Evolutionary conservation across 2,113 vertebrate genomes (phyloP).

Genomic region (Bucco capensis): DNA sequence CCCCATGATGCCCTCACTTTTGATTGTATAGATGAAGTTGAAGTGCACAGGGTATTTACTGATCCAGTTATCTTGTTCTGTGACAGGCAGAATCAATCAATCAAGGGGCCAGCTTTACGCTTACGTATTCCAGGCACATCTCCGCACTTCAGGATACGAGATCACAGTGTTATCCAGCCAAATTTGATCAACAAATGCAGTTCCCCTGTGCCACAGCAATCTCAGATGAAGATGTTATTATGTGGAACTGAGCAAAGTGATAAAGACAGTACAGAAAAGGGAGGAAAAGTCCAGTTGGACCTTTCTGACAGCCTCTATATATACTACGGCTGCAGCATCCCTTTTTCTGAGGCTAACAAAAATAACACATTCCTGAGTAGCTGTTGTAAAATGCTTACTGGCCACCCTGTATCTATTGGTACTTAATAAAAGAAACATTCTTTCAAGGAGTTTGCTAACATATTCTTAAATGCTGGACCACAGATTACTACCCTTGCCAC

Average conservation of each 20-base stretch:
- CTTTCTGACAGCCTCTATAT: slow-evolving; percentile 75
- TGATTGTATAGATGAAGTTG: slow-evolving; percentile 80
- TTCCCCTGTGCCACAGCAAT: slow-evolving; percentile 90
- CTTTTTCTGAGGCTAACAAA: slow-evolving; percentile 56
- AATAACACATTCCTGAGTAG: slow-evolving; percentile 18
- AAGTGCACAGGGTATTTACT: slow-evolving; percentile 88
- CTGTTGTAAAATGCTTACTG: slow-evolving; percentile 23
- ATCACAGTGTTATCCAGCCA: slow-evolving; percentile 88
- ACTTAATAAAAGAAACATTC: slow-evolving; percentile 4
- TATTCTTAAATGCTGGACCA: not conserved
- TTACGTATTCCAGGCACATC: slow-evolving; percentile 87
- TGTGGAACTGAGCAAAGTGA: slow-evolving; percentile 91
- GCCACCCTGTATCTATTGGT: slow-evolving; percentile 3
- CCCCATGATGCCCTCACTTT: slow-evolving; percentile 79
- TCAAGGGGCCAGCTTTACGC: slow-evolving; percentile 80
- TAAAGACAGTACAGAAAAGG: slow-evolving; percentile 80
- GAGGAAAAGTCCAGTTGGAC: slow-evolving; percentile 75
- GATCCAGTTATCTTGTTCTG: slow-evolving; percentile 96
- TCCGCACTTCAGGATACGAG: slow-evolving; percentile 84
- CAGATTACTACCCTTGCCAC: not conserved
- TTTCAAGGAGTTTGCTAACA: not conserved
- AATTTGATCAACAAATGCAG: slow-evolving; percentile 98
- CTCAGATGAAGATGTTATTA: slow-evolving; percentile 98
- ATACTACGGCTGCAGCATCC: slow-evolving; percentile 59
- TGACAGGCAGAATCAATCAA: slow-evolving; percentile 97